These are phyloP conservation scores for Sinocyclocheilus maitianheensis DNA, from an alignment of 2,113 vertebrate genomes.

Conservation along the genomic window DNA sequence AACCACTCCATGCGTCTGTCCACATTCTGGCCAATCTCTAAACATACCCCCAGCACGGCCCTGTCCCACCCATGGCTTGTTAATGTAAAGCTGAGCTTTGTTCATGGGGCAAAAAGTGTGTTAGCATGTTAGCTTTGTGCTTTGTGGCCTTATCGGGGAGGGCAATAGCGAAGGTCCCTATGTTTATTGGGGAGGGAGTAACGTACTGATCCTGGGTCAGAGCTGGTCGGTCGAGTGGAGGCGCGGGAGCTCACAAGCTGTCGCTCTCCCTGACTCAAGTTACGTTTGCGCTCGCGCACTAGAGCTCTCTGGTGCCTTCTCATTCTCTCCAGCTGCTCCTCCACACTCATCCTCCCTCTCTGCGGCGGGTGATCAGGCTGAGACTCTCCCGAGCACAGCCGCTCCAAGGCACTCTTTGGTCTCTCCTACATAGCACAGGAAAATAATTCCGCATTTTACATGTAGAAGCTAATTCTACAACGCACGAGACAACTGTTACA, in stretches of 20 bases:
- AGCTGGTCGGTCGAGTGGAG: slow-evolving; percentile 40
- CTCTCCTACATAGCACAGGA: slow-evolving; percentile 75
- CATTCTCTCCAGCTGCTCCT: slow-evolving; percentile 96
- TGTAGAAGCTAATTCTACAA: not conserved
- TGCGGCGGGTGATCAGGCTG: slow-evolving; percentile 60
- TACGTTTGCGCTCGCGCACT: slow-evolving; percentile 90
- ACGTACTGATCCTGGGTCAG: slow-evolving; percentile 91
- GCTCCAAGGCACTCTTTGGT: slow-evolving; percentile 97
- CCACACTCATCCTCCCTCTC: slow-evolving; percentile 87
- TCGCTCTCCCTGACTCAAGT: slow-evolving; percentile 90
- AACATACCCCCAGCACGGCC: slow-evolving; percentile 36
- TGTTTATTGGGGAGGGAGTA: slow-evolving; percentile 70
- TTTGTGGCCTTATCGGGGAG: slow-evolving; percentile 41
- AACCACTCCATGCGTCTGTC: slow-evolving; percentile 15
- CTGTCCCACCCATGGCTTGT: slow-evolving; percentile 48
- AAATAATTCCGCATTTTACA: not conserved
- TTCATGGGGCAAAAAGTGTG: slow-evolving; percentile 53
- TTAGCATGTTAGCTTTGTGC: slow-evolving; percentile 64
- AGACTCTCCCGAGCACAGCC: slow-evolving; percentile 84
- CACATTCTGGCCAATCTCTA: slow-evolving; percentile 53
- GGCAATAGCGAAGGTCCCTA: slow-evolving; percentile 61
- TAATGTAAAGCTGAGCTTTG: slow-evolving; percentile 52
- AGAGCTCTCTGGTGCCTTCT: slow-evolving; percentile 92
- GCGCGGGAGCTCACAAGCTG: slow-evolving; percentile 61
- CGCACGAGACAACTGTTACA: too few relatives aligned